Conservation (phyloP, 1,140 invertebrate species). For the Bombus picipes region DNA sequence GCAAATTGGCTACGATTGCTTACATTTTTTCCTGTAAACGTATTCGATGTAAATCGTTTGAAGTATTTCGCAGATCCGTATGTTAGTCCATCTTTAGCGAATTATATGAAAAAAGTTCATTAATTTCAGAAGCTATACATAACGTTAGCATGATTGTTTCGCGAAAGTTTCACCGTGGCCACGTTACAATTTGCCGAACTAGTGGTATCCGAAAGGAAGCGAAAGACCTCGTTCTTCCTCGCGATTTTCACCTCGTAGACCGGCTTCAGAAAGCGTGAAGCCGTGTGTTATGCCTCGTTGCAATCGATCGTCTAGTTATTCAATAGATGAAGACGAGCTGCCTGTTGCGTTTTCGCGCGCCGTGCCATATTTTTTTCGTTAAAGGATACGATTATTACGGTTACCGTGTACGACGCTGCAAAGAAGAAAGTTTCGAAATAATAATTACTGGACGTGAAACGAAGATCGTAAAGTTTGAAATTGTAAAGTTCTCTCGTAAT, state of each 20-base stretch:
- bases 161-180: neutral
- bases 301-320: constrained; percentile 63
- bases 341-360: constrained; percentile 7
- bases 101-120: too few species aligned
- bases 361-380: neutral
- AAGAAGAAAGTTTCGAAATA: neutral
- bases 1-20: too few species aligned
- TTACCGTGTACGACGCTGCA: neutral
- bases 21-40: too few species aligned
- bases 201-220: constrained; percentile 29
- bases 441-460: neutral
- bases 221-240: constrained; percentile 47
- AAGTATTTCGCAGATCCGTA: too few species aligned
- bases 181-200: neutral
- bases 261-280: constrained; percentile 69
- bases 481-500: neutral
- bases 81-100: too few species aligned
- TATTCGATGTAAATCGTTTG: too few species aligned
- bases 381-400: neutral
- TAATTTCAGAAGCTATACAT: neutral
- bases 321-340: constrained; percentile 49
- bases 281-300: constrained; percentile 58
- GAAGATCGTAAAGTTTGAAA: neutral
- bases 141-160: neutral
- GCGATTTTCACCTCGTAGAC: constrained; percentile 63